Conservation (phyloP, 2,888 invertebrate species). For the Crematogaster levior region DNA sequence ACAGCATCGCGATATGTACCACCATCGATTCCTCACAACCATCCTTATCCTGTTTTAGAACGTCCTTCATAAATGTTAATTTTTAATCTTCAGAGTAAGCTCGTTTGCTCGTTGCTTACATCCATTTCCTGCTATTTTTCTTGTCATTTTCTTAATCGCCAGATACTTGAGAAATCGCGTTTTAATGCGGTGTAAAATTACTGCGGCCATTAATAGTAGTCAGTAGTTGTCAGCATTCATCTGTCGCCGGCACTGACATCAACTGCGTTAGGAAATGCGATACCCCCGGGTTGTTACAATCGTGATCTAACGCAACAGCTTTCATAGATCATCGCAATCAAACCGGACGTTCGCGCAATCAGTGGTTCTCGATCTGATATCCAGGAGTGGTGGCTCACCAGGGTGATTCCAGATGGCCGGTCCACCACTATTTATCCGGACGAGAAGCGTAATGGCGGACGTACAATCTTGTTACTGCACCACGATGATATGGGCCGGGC, state of each 20-base stretch:
- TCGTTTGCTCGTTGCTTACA: not conserved
- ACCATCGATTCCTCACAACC: not conserved
- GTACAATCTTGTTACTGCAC: slow-evolving; percentile 62
- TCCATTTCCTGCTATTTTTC: not conserved
- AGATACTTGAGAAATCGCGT: not conserved
- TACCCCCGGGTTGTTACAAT: not conserved
- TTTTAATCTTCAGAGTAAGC: not conserved
- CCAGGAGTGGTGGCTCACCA: slow-evolving; percentile 17
- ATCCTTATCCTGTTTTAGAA: not conserved
- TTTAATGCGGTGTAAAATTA: not conserved
- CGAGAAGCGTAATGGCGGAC: slow-evolving; percentile 58
- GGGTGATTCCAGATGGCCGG: slow-evolving; percentile 33
- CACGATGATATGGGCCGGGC: slow-evolving; percentile 65
- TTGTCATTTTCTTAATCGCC: not conserved
- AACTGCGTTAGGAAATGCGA: not conserved
- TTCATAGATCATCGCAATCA: slow-evolving; percentile 26
- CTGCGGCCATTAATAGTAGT: not conserved
- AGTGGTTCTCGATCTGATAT: slow-evolving; percentile 16
- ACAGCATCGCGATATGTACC: slow-evolving; percentile 10
- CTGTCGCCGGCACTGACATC: not conserved
- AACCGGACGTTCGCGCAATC: slow-evolving; percentile 1
- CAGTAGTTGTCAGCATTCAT: slow-evolving; percentile 8
- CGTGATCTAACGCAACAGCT: not conserved
- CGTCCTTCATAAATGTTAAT: not conserved
- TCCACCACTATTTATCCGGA: slow-evolving; percentile 55